Base-by-base conservation (phyloP, 2,113 vertebrate genomes). In the Dermatemys mawii region DNA sequence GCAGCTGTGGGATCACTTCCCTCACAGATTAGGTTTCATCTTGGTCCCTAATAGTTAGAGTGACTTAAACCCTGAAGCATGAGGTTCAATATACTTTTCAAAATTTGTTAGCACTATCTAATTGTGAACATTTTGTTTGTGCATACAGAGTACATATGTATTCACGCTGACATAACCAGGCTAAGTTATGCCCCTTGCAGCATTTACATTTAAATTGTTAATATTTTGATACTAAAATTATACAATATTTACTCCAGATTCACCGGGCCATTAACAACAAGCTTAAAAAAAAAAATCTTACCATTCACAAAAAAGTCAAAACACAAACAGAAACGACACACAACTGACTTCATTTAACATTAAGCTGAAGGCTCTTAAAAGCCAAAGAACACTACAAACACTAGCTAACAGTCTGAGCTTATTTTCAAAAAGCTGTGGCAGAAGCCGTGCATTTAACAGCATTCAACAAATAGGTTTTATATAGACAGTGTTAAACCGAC, bases 1-100 rank as follows among this genome's bases (percentile, higher is more conserved):
- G 24, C 0, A 63, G 14, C 19, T 4, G 4, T 0, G 4, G 22
- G 55, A 73, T 41, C 51, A 83, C 27, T 13, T 53, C n/a, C 12
- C 8, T 8, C 5, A 21, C 0, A 3, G 9, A 70, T 70, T 46
- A 46, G 73, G 26, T 44, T 12, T 76, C 2, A 46, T 1, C 16
- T 9, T 48, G 4, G 9, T 17, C 82, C 11, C 3, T 17, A 48
- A 22, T 35, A 87, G 50, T 0, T 81, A 38, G 41, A n/a, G 44
- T 8, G 35, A 88, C 8, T 9, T 19, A 12, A 44, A 53, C 83
- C 78, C 35, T 29, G 60, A 81, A 83, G 86, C 11, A 76, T 16
- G 41, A 46, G 24, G 22, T 24, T 41, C 11, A 75, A 44, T 75
- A 67, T n/a, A 75, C 22, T 75, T 75, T 44, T 75, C 22, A 41